These are phyloP conservation scores for Cryptocephalus moraei DNA, from an alignment of 2,888 invertebrate species.

Conservation along the genomic window DNA sequence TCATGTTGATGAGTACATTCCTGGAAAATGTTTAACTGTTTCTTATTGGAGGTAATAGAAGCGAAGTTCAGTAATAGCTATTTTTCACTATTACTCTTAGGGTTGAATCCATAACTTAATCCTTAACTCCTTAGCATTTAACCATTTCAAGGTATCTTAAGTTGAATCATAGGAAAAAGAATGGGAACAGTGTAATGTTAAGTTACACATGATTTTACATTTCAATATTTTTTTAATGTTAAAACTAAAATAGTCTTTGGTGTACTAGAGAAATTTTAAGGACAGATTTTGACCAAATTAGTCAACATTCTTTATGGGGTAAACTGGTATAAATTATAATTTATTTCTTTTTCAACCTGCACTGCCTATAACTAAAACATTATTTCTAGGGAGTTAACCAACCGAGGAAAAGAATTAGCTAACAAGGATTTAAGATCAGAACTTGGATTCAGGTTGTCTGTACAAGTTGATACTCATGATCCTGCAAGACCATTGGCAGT, in stretches of 20 bases:
- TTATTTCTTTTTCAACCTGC: not conserved
- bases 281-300: not conserved
- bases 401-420: conserved; percentile 35
- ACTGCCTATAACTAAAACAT: conserved; percentile 6
- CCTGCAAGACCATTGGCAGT: conserved; percentile 65
- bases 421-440: conserved; percentile 66
- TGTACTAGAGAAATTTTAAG: too few relatives aligned
- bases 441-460: conserved; percentile 76
- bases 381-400: conserved; percentile 44
- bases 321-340: too few relatives aligned
- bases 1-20: conserved; percentile 81
- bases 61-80: too few relatives aligned
- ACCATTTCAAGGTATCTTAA: too few relatives aligned
- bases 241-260: too few relatives aligned
- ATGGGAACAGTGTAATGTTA: not conserved
- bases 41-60: conserved; percentile 80
- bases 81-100: too few relatives aligned
- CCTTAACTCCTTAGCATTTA: not conserved
- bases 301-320: not conserved
- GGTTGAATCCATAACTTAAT: too few relatives aligned
- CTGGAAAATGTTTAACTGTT: conserved; percentile 81
- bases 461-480: conserved; percentile 79
- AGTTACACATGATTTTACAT: not conserved
- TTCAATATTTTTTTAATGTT: not conserved
- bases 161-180: not conserved